Evolutionary conservation across 2,888 invertebrate species (phyloP).

Genomic region (Trilocha varians): DNA sequence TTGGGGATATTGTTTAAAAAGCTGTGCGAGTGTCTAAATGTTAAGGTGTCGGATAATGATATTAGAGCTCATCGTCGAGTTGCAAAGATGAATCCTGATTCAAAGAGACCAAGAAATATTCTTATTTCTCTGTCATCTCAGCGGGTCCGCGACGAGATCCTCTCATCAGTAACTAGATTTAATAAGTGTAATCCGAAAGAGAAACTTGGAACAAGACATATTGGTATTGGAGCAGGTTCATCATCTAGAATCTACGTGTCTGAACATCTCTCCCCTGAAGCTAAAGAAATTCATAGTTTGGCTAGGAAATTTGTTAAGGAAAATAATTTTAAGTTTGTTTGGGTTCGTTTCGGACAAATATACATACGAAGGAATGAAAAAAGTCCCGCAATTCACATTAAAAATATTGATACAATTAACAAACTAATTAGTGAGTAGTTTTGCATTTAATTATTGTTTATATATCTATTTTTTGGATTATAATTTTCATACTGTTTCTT

Average conservation of each 20-base stretch:
- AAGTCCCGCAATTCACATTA: slow-evolving; percentile 1
- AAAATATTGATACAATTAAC: background rate
- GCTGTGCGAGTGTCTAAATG: slow-evolving; percentile 7
- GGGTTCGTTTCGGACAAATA: slow-evolving; percentile 4
- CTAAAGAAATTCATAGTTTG: slow-evolving; percentile 1
- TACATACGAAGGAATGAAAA: slow-evolving; percentile 4
- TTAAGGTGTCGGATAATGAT: slow-evolving; percentile 3
- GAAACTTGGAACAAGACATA: slow-evolving; percentile 4
- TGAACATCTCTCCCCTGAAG: slow-evolving; percentile 6
- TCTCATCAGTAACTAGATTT: slow-evolving; percentile 9
- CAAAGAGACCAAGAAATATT: slow-evolving; percentile 10
- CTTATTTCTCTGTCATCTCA: slow-evolving; percentile 8
- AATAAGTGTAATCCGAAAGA: slow-evolving; percentile 9
- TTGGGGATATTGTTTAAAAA: slow-evolving; percentile 7
- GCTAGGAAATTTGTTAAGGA: background rate
- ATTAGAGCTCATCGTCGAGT: slow-evolving; percentile 8
- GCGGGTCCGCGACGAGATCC: slow-evolving; percentile 6
- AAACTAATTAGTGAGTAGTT: too few species aligned
- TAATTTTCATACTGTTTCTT: background rate
- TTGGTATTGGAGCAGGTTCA: slow-evolving; percentile 4
- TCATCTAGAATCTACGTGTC: slow-evolving; percentile 2
- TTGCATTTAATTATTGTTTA: too few species aligned
- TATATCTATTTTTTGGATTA: background rate
- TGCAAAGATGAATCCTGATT: slow-evolving; percentile 6
- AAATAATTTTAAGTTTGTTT: slow-evolving; percentile 3